A percentile compares a stretch with the other conserved stretches of the same genome.
Evolutionary conservation across 2,113 vertebrate genomes (phyloP).

Genomic region (Clarias macrocephalus): DNA sequence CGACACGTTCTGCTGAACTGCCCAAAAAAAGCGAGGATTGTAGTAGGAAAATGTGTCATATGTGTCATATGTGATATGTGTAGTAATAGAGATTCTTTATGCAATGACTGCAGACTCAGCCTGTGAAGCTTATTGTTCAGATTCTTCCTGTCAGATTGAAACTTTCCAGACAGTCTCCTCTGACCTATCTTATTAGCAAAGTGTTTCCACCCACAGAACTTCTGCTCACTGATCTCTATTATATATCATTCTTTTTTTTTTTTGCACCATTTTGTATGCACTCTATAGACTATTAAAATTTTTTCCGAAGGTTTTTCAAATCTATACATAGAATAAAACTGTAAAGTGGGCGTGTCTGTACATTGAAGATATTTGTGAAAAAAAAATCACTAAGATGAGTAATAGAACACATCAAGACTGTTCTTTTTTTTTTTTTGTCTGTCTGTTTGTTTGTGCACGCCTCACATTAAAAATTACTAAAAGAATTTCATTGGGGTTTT

Average conservation of each 20-base stretch:
- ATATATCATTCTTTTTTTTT: neutral
- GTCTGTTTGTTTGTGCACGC: no score
- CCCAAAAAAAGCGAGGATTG: constrained; percentile 21
- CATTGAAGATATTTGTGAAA: no score
- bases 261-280: neutral
- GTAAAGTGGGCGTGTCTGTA: no score
- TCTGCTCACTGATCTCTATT: neutral
- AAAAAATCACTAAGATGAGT: no score
- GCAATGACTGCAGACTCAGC: neutral
- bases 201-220: constrained; percentile 8
- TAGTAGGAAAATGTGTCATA: no score
- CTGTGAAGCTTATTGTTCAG: constrained; percentile 26
- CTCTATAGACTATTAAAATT: neutral
- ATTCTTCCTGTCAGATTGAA: neutral
- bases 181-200: neutral
- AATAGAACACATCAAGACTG: no score
- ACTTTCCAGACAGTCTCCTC: neutral
- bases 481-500: no score
- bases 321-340: no score
- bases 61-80: neutral
- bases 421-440: no score
- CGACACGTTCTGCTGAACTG: constrained; percentile 19
- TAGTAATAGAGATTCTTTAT: constrained; percentile 25
- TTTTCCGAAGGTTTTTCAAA: no score
- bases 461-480: no score